phyloP scores from a whole-genome alignment of 2,888 invertebrate species.

The Caenorhabditis becei region DNA sequence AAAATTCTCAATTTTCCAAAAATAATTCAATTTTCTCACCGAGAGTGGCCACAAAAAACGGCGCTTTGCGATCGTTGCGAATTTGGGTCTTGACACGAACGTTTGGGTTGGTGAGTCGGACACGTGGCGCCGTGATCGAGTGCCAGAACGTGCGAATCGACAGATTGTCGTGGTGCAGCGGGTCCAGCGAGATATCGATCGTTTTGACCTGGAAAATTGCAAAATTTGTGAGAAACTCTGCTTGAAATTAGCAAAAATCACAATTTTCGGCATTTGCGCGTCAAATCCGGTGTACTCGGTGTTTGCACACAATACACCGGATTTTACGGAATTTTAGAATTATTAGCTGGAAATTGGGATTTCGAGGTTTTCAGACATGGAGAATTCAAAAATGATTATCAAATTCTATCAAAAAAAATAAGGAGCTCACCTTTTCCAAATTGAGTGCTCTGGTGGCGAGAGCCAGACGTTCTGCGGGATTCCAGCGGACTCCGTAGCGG shows the following conservation, averaged over 20 bases:
- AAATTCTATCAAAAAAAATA: neutral
- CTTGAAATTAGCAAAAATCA: too few species aligned
- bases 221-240: constrained; percentile 5
- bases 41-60: constrained; percentile 78
- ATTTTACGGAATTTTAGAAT: too few species aligned
- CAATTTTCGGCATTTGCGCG: neutral
- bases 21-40: too few species aligned
- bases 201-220: constrained; percentile 71
- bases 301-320: too few species aligned
- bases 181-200: constrained; percentile 78
- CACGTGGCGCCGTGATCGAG: constrained; percentile 73
- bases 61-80: constrained; percentile 75
- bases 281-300: too few species aligned
- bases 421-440: constrained; percentile 64
- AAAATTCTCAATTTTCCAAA: too few species aligned
- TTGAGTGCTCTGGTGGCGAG: constrained; percentile 75
- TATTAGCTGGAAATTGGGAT: too few species aligned
- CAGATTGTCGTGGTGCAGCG: constrained; percentile 74
- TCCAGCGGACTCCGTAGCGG: constrained; percentile 79
- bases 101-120: constrained; percentile 76
- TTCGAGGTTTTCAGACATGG: too few species aligned
- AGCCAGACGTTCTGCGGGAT: constrained; percentile 73
- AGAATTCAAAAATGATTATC: too few species aligned
- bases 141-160: constrained; percentile 78
- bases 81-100: constrained; percentile 73